Conservation (phyloP, 2,113 vertebrate genomes). For the Phoxinus phoxinus region DNA sequence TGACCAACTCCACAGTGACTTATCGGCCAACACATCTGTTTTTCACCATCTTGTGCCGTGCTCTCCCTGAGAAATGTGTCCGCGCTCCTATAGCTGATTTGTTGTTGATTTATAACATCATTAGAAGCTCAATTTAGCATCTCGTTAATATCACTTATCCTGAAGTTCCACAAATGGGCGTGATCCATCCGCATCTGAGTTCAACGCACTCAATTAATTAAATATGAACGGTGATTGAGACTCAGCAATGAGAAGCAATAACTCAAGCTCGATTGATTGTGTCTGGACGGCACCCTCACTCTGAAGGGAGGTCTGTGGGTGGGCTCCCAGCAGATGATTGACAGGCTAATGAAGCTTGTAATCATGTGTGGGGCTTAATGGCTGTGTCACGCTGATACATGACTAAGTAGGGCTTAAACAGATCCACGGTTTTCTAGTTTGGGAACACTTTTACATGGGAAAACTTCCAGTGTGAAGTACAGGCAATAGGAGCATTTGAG, state of each 20-base stretch:
- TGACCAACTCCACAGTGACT: constrained; percentile 38
- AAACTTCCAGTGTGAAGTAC: not conserved
- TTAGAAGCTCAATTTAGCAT: constrained; percentile 64
- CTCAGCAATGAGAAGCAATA: constrained; percentile 53
- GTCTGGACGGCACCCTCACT: constrained; percentile 41
- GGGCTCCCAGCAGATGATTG: constrained; percentile 53
- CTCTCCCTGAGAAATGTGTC: constrained; percentile 36
- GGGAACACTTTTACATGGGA: constrained; percentile 38
- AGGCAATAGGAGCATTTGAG: not conserved
- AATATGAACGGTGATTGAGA: constrained; percentile 58
- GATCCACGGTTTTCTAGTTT: constrained; percentile 40
- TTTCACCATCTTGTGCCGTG: constrained; percentile 34
- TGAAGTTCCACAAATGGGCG: constrained; percentile 60
- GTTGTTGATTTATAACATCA: constrained; percentile 64
- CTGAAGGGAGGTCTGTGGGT: constrained; percentile 44
- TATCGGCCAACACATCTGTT: constrained; percentile 43
- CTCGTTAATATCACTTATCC: constrained; percentile 65
- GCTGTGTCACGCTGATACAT: constrained; percentile 52
- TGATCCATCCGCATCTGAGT: constrained; percentile 62
- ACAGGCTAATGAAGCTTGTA: constrained; percentile 59
- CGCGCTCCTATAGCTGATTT: constrained; percentile 54
- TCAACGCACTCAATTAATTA: constrained; percentile 63
- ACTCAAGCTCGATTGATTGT: constrained; percentile 59
- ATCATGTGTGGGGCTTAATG: constrained; percentile 55
- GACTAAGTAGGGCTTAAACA: constrained; percentile 34